Percentiles rank a stretch among this genome's conserved stretches.
Conservation (phyloP, 2,797 vertebrate species). For the Ptychobarbus kaznakovi region DNA sequence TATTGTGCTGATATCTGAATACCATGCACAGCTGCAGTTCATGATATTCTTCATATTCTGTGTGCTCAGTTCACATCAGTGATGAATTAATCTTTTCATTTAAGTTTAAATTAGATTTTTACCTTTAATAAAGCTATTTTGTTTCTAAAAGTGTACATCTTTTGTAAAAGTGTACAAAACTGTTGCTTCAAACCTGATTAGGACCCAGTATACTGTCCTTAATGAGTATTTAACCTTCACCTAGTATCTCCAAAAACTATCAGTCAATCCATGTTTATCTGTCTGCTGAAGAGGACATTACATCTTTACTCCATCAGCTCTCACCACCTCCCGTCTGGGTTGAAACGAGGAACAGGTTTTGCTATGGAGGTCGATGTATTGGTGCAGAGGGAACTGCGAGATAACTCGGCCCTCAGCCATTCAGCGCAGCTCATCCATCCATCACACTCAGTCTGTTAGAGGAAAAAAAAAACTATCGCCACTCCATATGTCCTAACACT, state of each 20-base stretch:
- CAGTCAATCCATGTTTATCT: conserved; percentile 43
- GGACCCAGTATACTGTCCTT: background rate
- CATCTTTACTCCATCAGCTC: conserved; percentile 51
- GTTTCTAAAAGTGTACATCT: no score
- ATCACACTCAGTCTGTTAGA: conserved; percentile 16
- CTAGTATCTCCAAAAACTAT: conserved; percentile 16
- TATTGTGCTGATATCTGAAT: no score
- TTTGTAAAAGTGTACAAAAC: background rate
- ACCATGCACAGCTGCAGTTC: no score
- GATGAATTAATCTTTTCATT: no score
- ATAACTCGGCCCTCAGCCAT: conserved; percentile 33
- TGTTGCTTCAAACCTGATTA: background rate
- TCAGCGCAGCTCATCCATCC: conserved; percentile 15
- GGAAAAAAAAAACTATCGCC: background rate
- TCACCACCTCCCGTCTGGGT: conserved; percentile 47
- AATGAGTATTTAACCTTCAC: conserved; percentile 13
- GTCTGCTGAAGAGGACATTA: conserved; percentile 46
- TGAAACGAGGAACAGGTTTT: conserved; percentile 52
- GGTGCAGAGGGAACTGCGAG: conserved; percentile 29
- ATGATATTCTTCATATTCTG: no score
- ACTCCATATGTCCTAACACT: conserved; percentile 28
- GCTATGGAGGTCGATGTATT: conserved; percentile 51
- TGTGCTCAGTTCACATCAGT: no score
- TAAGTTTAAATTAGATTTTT: no score
- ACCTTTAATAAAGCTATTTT: no score